These are phyloP conservation scores for Akabosia matsudoensis DNA, from an alignment of 1,140 invertebrate genomes.

Conservation along the genomic window DNA sequence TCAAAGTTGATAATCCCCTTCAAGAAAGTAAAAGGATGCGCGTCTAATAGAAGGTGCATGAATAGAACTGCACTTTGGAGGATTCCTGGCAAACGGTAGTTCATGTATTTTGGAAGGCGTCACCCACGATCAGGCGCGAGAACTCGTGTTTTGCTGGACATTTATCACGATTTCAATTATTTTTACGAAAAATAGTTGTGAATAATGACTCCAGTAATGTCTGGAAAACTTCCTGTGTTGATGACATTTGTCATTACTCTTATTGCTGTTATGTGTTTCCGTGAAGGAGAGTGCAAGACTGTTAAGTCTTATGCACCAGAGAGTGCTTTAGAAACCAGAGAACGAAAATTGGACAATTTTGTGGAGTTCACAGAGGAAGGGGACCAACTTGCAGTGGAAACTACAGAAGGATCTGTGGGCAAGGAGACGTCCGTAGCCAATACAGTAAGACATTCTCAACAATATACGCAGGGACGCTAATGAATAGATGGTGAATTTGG, in stretches of 20 bases:
- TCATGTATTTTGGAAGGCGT: too few relatives aligned
- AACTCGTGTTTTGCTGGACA: too few relatives aligned
- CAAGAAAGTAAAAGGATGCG: too few relatives aligned
- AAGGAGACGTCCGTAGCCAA: neutral
- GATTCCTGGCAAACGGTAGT: too few relatives aligned
- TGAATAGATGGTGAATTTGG: too few relatives aligned
- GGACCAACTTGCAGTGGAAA: conserved; percentile 1
- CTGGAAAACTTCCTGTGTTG: neutral
- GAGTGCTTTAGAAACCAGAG: neutral
- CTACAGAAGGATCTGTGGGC: neutral
- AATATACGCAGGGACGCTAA: too few relatives aligned
- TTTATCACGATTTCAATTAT: neutral
- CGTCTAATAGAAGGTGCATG: too few relatives aligned
- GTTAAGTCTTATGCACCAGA: neutral
- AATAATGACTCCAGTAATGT: neutral
- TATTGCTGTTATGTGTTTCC: neutral
- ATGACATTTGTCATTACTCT: neutral
- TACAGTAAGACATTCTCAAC: neutral
- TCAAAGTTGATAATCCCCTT: too few relatives aligned
- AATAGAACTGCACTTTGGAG: too few relatives aligned
- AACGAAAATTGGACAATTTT: neutral
- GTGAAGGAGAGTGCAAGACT: neutral
- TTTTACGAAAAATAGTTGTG: neutral
- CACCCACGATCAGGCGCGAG: too few relatives aligned
- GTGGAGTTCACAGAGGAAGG: conserved; percentile 2